phyloP scores from a whole-genome alignment of 2,797 vertebrate genomes.

The Acanthurus leucopareius region DNA sequence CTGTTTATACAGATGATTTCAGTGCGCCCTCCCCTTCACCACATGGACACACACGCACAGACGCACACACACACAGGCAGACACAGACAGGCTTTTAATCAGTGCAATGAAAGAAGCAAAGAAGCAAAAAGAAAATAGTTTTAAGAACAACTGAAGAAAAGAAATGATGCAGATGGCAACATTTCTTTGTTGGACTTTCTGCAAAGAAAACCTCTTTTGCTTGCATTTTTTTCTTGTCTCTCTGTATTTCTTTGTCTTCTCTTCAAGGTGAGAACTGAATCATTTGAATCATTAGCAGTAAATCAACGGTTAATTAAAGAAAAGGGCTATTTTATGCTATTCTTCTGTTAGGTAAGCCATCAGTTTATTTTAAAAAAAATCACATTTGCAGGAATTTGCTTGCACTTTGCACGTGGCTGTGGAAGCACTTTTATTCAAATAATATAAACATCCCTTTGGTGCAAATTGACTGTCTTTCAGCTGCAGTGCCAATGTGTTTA shows the following conservation, averaged over 20 bases:
- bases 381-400: no score
- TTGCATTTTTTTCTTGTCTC: constrained; percentile 3
- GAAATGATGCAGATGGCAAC: constrained; percentile 53
- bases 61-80: constrained; percentile 29
- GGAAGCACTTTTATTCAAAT: constrained; percentile 13
- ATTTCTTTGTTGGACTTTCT: constrained; percentile 25
- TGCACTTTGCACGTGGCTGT: not conserved
- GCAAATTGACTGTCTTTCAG: not conserved
- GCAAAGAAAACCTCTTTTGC: constrained; percentile 13
- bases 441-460: not conserved
- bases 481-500: constrained; percentile 7
- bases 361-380: not conserved
- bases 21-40: constrained; percentile 45
- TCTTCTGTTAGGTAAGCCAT: not conserved
- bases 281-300: not conserved
- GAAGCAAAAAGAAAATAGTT: constrained; percentile 25
- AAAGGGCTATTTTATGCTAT: not conserved
- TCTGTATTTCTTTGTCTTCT: constrained; percentile 7
- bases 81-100: constrained; percentile 28
- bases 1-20: constrained; percentile 77
- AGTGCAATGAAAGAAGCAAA: constrained; percentile 45
- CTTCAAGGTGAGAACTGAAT: not conserved
- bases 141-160: constrained; percentile 14
- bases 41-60: constrained; percentile 29
- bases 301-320: not conserved